Evolutionary conservation across 2,797 vertebrate genomes (phyloP), one percentile per base, ranked within the genome.

Genomic region (Simalia tracyae): DNA sequence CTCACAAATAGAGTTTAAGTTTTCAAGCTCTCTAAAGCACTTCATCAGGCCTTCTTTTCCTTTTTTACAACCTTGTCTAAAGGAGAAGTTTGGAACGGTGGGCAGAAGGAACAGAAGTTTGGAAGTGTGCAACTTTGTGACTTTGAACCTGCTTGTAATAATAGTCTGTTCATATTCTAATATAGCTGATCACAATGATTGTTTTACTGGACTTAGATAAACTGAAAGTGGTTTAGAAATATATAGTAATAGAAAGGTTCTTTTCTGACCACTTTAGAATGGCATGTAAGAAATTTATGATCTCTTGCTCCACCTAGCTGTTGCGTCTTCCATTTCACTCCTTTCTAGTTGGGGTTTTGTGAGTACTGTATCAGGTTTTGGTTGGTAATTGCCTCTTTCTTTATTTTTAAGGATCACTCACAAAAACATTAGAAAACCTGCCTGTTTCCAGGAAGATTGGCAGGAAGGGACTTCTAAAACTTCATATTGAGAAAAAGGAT

Each of bases 401-500:
- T 84, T 22, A 42, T 91, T 72, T 81, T n/a, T 88, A 95, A 95
- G 89, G 6, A 68, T 1, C 19, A 3, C 87, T 92, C 94, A 8
- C 22, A 0, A 4, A n/a, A 87, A 7, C 0, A 0, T 0, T 36
- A 57, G 28, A 90, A 28, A 93, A 50, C 31, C 4, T 57, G 24
- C 0, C 0, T 42, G 31, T 46, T 72, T 90, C 54, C 92, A 92
- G 31, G 4, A 0, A 24, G 1, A 46, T 81, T 81, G 72, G 36
- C 72, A 81, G 72, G 36, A 94, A 66, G 60, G 86, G 14, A 93
- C 66, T 95, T 90, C 87, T 95, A 93, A 95, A 94, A 94, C 28
- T 46, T 88, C 95, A 95, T 89, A 90, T 94, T 94, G 90, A 96
- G 66, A 91, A 91, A 95, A 92, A 89, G 94, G 89, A 94, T 90